Evolutionary conservation across 2,888 invertebrate genomes (phyloP).

Genomic region (Shargacucullia verbasci): DNA sequence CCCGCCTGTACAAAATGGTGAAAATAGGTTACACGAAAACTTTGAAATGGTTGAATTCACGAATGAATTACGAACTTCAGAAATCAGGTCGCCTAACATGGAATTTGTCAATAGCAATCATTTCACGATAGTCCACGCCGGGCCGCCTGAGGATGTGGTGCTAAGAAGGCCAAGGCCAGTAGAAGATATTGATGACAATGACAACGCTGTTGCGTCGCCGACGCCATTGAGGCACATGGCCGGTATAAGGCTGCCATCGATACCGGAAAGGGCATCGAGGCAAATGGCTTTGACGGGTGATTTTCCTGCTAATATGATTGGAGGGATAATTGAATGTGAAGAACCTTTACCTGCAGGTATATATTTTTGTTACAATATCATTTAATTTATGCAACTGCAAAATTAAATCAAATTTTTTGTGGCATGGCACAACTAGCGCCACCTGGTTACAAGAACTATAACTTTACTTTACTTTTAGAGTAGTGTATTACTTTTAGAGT

Average conservation of each 20-base stretch:
- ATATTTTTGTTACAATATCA: slow-evolving; percentile 51
- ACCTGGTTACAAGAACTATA: slow-evolving; percentile 19
- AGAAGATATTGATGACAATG: slow-evolving; percentile 82
- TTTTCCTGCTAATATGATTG: slow-evolving; percentile 87
- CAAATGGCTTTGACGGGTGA: slow-evolving; percentile 88
- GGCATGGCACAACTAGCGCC: slow-evolving; percentile 22
- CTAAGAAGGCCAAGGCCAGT: slow-evolving; percentile 80
- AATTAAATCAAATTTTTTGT: not conserved
- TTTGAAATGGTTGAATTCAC: slow-evolving; percentile 86
- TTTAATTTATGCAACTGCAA: no score
- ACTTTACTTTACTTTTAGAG: no score
- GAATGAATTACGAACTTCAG: slow-evolving; percentile 84
- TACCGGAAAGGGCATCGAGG: slow-evolving; percentile 92
- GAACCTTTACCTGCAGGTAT: slow-evolving; percentile 96
- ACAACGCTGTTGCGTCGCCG: slow-evolving; percentile 87
- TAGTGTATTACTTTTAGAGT: no score
- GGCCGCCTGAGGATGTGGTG: slow-evolving; percentile 85
- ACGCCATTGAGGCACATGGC: slow-evolving; percentile 91
- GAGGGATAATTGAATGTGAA: slow-evolving; percentile 90
- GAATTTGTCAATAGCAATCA: slow-evolving; percentile 89
- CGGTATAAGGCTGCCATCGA: slow-evolving; percentile 93
- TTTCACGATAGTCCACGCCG: slow-evolving; percentile 87
- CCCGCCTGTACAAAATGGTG: slow-evolving; percentile 82
- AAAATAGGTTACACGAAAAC: slow-evolving; percentile 73
- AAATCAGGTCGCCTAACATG: slow-evolving; percentile 87